Base-by-base conservation (phyloP, 2,888 invertebrate genomes). In the Oligia strigilis region DNA sequence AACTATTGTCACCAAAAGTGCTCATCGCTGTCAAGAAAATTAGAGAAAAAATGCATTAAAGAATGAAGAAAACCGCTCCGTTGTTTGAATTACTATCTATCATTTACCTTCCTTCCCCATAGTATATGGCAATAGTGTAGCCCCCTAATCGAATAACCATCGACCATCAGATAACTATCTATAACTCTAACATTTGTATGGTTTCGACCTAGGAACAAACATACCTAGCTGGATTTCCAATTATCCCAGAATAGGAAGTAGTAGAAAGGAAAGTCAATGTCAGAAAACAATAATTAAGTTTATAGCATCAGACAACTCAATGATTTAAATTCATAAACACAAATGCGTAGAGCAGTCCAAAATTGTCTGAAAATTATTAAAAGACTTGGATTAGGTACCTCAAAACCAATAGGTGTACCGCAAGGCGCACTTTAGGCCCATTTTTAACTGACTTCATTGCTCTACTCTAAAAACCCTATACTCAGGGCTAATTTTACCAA, bases 1-100 rank as follows among this genome's bases (percentile, higher is more conserved):
- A 96, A 95, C 97, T 97, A 96, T 96, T 97, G 97, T 97, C 97
- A 97, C 98, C 97, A 97, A 97, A 98, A 97, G 97, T 98, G 98
- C 98, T 98, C 98, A 97, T 97, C 97, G 97, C 97, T 97, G 97
- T 97, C 97, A 96, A 97, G 96, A 97, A 97, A 96, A 96, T 97
- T 97, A 97, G 97, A 95, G 94, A 97, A 97, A 85, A 89, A 97
- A 96, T 96, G 97, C 97, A 97, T 97, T 97, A 97, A 97, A 97
- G 96, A 96, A 96, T 95, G 97, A 96, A 95, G 96, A 96, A 95
- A 96, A 95, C 92, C 84, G 93, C 83, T 73, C 84, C 72, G 83
- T 93, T 92, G 94, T 96, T 95, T 96, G 86, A 88, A 88, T 88
- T 91, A 43, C 65, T 60, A 40, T 65, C 29, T 70, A 58, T 73